A percentile compares a stretch with the other conserved stretches of the same genome.
These are phyloP conservation scores for Actinia equina DNA, from an alignment of 64 coral and sea anemone genomes.

Conservation along the genomic window DNA sequence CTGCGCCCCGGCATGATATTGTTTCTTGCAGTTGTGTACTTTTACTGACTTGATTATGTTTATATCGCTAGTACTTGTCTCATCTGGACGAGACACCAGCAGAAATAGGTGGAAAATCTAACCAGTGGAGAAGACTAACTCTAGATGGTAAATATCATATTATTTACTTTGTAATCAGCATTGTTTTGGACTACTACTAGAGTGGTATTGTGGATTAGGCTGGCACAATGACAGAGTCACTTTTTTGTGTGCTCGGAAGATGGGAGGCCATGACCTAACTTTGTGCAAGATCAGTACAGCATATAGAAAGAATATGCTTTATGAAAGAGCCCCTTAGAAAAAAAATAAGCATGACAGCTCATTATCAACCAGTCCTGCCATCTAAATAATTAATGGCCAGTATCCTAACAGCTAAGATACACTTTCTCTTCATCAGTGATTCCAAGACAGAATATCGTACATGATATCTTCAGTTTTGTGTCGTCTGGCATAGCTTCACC, in stretches of 20 bases:
- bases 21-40: not conserved
- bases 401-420: not conserved
- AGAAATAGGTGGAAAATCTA: conserved; percentile 85
- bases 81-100: conserved; percentile 88
- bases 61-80: conserved; percentile 63
- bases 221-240: too few relatives aligned
- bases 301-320: too few relatives aligned
- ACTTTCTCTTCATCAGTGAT: conserved; percentile 45
- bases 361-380: too few relatives aligned
- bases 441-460: conserved; percentile 96
- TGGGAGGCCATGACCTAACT: too few relatives aligned
- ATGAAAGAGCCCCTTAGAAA: too few relatives aligned
- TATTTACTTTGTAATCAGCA: not conserved
- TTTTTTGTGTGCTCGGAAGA: too few relatives aligned
- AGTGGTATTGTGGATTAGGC: too few relatives aligned
- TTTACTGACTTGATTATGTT: not conserved
- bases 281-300: too few relatives aligned
- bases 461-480: conserved; percentile 87
- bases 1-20: too few relatives aligned
- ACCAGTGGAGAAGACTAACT: conserved; percentile 90
- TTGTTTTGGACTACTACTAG: too few relatives aligned
- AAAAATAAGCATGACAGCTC: too few relatives aligned
- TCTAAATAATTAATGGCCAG: too few relatives aligned
- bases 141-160: conserved; percentile 65
- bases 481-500: conserved; percentile 57